Evolutionary conservation across 2,113 vertebrate species (phyloP).

Genomic region (Octodon degus): DNA sequence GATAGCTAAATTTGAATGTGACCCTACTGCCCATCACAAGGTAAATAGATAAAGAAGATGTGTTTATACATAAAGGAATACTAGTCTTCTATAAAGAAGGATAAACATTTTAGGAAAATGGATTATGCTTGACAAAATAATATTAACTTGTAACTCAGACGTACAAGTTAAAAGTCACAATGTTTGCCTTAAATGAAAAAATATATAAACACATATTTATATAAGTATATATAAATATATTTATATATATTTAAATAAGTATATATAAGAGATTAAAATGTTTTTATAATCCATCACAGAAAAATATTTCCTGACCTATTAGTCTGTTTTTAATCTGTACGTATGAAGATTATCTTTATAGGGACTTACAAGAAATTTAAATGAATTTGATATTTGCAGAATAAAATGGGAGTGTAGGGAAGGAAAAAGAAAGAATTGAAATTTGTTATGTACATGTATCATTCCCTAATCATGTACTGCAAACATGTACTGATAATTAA

Average conservation of each 20-base stretch:
- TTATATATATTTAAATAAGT: background rate
- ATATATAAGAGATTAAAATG: background rate
- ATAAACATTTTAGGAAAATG: background rate
- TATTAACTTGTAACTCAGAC: background rate
- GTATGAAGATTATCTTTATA: background rate
- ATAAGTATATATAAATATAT: background rate
- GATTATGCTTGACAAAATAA: background rate
- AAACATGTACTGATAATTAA: background rate
- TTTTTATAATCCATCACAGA: background rate
- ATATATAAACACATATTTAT: background rate
- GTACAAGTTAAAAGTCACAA: background rate
- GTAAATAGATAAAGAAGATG: background rate
- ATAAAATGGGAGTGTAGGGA: background rate
- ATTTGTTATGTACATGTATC: background rate
- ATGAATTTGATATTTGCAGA: background rate
- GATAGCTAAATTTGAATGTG: background rate
- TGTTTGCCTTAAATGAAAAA: background rate
- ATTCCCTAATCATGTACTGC: background rate
- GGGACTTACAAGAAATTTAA: background rate
- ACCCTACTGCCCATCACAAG: background rate
- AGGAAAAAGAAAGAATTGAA: background rate
- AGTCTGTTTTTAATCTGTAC: background rate
- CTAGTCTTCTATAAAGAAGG: background rate
- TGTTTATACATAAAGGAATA: background rate
- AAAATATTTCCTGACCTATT: background rate